Base-by-base conservation (phyloP, 2,888 invertebrate genomes). In the Drosophila putrida region DNA sequence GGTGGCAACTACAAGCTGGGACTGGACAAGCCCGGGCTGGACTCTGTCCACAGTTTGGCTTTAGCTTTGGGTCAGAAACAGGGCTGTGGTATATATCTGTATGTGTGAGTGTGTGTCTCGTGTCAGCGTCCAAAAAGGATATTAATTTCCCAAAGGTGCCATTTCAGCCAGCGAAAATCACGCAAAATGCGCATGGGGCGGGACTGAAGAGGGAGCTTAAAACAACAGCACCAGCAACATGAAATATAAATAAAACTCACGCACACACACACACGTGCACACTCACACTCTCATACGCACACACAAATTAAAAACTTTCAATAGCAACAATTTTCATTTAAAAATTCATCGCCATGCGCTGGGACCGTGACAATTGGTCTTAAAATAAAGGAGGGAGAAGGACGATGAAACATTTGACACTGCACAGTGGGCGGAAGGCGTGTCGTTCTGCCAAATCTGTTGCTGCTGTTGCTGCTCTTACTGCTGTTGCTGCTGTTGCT, bases 81-180 rank as follows among this genome's bases (percentile, higher is more conserved):
- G 60, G 27, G 20, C 27, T 44, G 49, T 68, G 41, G 41, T 54
- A 15, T 54, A 6, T 59, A 44, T 35, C 38, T 36, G 49, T 39
- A 31, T 38, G 13, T 47, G 35, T 27, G 25, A 41, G 11, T 61
- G 31, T 46, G 38, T 46, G 49, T 60, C 31, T 31, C 89, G 90
- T 82, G 90, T 59, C 74, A 66, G 53, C 79, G 65, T 66, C 75
- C 78, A 78, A 84, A 85, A 90, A 91, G 84, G 88, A 88, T 91
- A 90, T 90, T 90, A 91, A 90, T 91, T 90, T 90, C 90, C 91
- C 90, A 89, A 90, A 90, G 88, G 90, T 88, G 82, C 79, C 82
- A 77, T 88, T 90, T 80, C 80, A 80, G 75, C 76, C 59, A 74
- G 85, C 82, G 73, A 84, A 83, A 84, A 84, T 84, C 89, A 89